Conservation (phyloP, 2,888 invertebrate genomes). For the Auanema sp. region DNA sequence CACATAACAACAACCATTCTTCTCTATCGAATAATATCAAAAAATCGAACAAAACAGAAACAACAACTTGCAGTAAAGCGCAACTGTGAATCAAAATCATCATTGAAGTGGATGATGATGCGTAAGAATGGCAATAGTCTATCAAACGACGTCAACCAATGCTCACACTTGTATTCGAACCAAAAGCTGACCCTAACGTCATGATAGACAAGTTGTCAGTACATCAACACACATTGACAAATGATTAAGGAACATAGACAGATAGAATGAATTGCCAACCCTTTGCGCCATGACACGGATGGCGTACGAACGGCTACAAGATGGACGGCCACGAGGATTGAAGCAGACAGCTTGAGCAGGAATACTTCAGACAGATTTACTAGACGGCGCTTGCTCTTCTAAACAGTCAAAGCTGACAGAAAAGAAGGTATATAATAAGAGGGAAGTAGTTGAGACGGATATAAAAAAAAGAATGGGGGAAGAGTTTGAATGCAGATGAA, state of each 20-base stretch:
- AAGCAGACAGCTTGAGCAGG: slow-evolving; percentile 5
- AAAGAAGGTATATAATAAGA: slow-evolving; percentile 5
- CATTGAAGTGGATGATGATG: no score
- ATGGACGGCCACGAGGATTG: slow-evolving; percentile 11
- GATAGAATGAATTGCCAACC: slow-evolving; percentile 6
- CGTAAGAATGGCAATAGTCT: no score
- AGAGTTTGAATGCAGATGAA: slow-evolving; percentile 21
- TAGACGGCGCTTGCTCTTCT: not conserved
- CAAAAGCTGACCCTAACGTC: no score
- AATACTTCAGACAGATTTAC: not conserved
- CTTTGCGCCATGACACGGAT: not conserved
- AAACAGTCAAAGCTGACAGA: not conserved
- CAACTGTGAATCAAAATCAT: no score
- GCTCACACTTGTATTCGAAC: no score
- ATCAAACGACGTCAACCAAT: no score
- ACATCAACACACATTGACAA: no score
- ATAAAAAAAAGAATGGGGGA: slow-evolving; percentile 15
- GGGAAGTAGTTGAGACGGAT: slow-evolving; percentile 13
- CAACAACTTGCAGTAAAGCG: no score
- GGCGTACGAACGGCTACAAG: not conserved
- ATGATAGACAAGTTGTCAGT: no score
- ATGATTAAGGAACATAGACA: not conserved
- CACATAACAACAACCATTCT: no score
- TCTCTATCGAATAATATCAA: no score
- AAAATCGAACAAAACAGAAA: no score